Evolutionary conservation across 2,888 invertebrate species (phyloP).

Genomic region (Smittia sp.): DNA sequence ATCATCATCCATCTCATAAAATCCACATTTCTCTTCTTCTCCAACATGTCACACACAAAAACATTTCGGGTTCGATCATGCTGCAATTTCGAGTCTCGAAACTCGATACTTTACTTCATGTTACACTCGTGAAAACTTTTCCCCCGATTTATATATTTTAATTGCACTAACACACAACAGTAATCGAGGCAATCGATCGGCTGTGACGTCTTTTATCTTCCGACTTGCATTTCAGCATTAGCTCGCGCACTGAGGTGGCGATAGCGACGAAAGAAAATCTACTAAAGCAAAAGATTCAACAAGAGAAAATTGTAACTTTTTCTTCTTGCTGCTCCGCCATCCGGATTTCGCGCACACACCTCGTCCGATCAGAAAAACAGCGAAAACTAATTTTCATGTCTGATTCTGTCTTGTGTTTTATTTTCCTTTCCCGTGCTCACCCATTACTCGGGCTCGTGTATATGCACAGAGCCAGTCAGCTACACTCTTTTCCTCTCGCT

Average conservation of each 20-base stretch:
- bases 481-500: background rate
- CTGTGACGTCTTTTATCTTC: background rate
- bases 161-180: slow-evolving; percentile 42
- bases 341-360: slow-evolving; percentile 38
- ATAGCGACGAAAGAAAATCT: no score
- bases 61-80: no score
- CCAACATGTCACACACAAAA: no score
- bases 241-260: no score
- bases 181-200: no score
- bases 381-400: slow-evolving; percentile 42
- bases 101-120: slow-evolving; percentile 12
- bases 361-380: slow-evolving; percentile 40
- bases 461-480: background rate
- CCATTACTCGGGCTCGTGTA: background rate
- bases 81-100: slow-evolving; percentile 13
- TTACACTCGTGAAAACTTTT: slow-evolving; percentile 24
- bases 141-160: slow-evolving; percentile 47
- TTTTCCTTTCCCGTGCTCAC: slow-evolving; percentile 21
- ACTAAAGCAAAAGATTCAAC: no score
- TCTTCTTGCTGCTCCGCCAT: background rate
- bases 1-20: slow-evolving; percentile 34
- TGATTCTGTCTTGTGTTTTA: slow-evolving; percentile 26
- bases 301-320: background rate
- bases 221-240: background rate
- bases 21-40: slow-evolving; percentile 8